These are phyloP conservation scores for Pungitius pungitius DNA, from an alignment of 2,113 vertebrate species.

Conservation along the genomic window DNA sequence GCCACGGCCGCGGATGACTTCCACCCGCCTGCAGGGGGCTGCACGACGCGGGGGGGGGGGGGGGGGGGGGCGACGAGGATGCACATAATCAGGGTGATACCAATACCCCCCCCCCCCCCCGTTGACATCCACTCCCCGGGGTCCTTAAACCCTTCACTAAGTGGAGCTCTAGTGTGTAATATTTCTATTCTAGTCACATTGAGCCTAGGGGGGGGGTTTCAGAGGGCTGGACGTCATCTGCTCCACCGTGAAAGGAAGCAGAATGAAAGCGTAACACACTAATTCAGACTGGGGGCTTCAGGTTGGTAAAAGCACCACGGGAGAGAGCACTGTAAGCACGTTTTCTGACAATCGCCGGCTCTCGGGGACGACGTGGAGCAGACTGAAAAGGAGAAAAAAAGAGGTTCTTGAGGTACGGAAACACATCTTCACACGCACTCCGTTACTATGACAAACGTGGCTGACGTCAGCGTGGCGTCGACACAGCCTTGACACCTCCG, in stretches of 20 bases:
- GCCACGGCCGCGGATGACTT: background rate
- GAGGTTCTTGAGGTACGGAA: background rate
- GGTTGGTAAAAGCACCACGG: slow-evolving; percentile 11
- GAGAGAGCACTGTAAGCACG: slow-evolving; percentile 6
- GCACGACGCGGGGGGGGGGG: slow-evolving; percentile 1
- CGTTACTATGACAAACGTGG: slow-evolving; percentile 32
- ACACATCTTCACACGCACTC: slow-evolving; percentile 5
- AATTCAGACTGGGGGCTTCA: slow-evolving; percentile 6
- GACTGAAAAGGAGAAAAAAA: slow-evolving; percentile 22
- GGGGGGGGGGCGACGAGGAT: background rate
- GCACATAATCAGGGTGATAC: slow-evolving; percentile 3
- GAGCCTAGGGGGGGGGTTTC: slow-evolving; percentile 27
- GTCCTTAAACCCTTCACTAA: slow-evolving; percentile 11
- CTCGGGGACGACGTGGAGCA: background rate
- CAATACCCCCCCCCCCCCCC: background rate
- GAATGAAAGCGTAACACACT: background rate
- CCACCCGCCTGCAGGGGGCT: slow-evolving; percentile 13
- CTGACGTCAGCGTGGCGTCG: slow-evolving; percentile 27
- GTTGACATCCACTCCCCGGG: slow-evolving; percentile 12
- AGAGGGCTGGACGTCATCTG: slow-evolving; percentile 24
- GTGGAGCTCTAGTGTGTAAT: slow-evolving; percentile 6
- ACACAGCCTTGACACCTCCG: slow-evolving; percentile 19
- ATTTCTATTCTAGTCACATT: slow-evolving; percentile 29
- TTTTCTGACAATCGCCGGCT: slow-evolving; percentile 10
- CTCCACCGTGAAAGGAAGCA: background rate